phyloP scores from a whole-genome alignment of 2,888 invertebrate species.

The Pristionchus exspectatus region DNA sequence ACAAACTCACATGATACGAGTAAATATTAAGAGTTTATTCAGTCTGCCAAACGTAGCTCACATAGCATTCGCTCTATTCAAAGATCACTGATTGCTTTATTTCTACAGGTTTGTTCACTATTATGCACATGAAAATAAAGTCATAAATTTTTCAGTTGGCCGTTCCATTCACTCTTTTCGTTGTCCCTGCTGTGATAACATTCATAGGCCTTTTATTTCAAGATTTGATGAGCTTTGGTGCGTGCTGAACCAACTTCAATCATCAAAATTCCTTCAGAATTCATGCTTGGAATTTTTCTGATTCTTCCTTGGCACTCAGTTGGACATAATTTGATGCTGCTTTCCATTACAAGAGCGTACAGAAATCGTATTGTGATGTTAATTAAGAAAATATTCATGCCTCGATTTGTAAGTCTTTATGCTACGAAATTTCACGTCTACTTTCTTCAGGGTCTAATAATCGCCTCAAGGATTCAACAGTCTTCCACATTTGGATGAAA shows the following conservation, averaged over 20 bases:
- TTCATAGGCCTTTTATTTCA: background rate
- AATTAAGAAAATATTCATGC: too few species aligned
- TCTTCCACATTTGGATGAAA: too few species aligned
- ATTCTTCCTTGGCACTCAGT: background rate
- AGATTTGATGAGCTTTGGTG: background rate
- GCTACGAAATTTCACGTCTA: too few species aligned
- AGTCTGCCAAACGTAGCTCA: background rate
- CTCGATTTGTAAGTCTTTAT: too few species aligned
- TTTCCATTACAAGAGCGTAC: background rate
- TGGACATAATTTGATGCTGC: background rate
- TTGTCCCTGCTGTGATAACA: background rate
- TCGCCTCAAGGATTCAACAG: too few species aligned
- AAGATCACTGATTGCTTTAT: background rate
- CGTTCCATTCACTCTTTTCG: background rate
- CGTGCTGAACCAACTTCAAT: too few species aligned
- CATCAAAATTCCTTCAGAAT: too few species aligned
- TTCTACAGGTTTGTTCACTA: background rate
- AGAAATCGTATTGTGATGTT: too few species aligned
- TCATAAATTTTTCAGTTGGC: background rate
- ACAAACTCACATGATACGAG: fast-evolving
- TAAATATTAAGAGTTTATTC: background rate
- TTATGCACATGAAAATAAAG: background rate
- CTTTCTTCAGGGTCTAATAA: too few species aligned
- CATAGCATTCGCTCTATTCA: background rate
- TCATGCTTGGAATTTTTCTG: background rate